Base-by-base conservation (phyloP, 2,797 vertebrate genomes). In the Notolepis coatsorum region DNA sequence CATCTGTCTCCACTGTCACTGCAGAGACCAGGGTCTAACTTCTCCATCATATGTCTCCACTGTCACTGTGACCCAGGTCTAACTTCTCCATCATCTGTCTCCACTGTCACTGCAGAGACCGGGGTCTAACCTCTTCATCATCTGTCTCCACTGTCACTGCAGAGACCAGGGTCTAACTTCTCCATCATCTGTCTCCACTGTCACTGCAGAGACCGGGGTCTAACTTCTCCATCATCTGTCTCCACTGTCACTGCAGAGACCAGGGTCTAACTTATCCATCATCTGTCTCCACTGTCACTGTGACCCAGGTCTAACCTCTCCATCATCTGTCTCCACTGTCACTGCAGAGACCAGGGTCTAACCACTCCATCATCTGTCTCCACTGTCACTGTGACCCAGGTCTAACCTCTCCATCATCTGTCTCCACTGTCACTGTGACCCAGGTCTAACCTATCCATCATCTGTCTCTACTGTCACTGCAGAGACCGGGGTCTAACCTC, bases 11-110 rank as follows among this genome's bases (percentile, higher is more conserved):
- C 18, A 15, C 24, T n/a, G n/a, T n/a, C n/a, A n/a, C 68, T 63
- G 65, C 67, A 74, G 64, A 69, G 73, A 71, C 71, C 75, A 63
- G 13, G 56, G 33, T 37, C 10, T n/a, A n/a, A n/a, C n/a, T n/a
- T n/a, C 33, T 37, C 25, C 39, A 37, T 3, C 45, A 69, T 63
- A 68, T 59, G 46, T 61, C 2, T n/a, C n/a, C n/a, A n/a, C n/a
- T n/a, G n/a, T n/a, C n/a, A 51, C 17, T 15, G 45, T 28, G 52
- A 49, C 12, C 33, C 27, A 28, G 56, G 33, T 37, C 10, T n/a
- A n/a, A n/a, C n/a, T n/a, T n/a, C 33, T 37, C 25, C 39, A 37
- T 3, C 45, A 69, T 63, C 71, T 59, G 46, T 61, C 2, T n/a
- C n/a, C n/a, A n/a, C n/a, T n/a, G n/a, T n/a, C n/a, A n/a, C n/a